A percentile compares a stretch with the other conserved stretches of the same genome.
Evolutionary conservation across 2,113 vertebrate genomes (phyloP).

Genomic region (Anhinga rufa): DNA sequence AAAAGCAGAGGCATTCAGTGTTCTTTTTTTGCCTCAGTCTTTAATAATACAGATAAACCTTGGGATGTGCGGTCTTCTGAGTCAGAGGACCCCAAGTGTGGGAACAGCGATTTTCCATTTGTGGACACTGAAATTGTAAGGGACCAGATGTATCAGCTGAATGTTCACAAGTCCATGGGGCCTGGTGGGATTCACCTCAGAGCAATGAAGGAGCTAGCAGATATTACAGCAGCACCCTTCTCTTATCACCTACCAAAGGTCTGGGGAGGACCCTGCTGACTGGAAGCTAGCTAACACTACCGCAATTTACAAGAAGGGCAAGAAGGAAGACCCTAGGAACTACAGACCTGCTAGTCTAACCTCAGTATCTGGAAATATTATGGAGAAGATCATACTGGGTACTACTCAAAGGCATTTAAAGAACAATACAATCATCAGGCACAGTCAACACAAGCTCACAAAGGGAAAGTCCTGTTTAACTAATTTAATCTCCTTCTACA

Average conservation of each 20-base stretch:
- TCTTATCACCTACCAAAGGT: not conserved
- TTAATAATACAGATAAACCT: not conserved
- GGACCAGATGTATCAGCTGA: not conserved
- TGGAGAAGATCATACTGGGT: not conserved
- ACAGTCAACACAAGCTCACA: not conserved
- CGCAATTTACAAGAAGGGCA: not conserved
- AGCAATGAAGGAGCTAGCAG: not conserved
- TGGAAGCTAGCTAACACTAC: not conserved
- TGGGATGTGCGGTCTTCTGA: not conserved
- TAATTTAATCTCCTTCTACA: not conserved
- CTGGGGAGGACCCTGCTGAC: not conserved
- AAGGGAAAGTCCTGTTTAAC: not conserved
- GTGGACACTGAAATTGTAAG: not conserved
- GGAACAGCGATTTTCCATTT: not conserved
- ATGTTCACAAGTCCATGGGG: not conserved
- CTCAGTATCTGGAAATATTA: not conserved
- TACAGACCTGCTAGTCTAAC: not conserved
- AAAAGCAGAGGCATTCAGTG: not conserved
- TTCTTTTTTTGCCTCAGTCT: not conserved
- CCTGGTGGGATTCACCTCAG: not conserved
- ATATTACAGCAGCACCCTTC: not conserved
- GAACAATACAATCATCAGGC: not conserved
- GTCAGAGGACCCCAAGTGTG: not conserved
- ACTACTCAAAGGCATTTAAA: not conserved
- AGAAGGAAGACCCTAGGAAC: not conserved